These are phyloP conservation scores for Pseudomyrmex flavicornis DNA, from an alignment of 1,140 invertebrate species.

Conservation along the genomic window DNA sequence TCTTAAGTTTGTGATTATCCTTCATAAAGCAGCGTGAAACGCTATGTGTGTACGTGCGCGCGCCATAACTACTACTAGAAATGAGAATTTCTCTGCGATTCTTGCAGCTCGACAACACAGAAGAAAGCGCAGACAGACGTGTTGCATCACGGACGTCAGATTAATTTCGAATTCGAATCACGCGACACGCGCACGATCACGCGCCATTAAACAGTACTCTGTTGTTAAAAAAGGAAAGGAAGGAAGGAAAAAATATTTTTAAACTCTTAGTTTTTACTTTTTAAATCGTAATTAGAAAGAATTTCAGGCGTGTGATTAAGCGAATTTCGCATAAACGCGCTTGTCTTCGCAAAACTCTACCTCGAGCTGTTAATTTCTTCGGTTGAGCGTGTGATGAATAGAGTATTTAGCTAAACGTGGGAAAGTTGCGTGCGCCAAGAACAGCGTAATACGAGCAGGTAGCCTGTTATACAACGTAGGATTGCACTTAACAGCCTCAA, in stretches of 20 bases:
- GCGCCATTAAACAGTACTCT: slow-evolving; percentile 38
- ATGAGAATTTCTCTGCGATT: slow-evolving; percentile 23
- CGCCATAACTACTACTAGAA: neutral
- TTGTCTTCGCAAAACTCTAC: neutral
- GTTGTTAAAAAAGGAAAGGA: neutral
- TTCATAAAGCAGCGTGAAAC: slow-evolving; percentile 7
- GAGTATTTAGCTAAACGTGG: slow-evolving; percentile 43
- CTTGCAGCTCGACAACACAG: neutral
- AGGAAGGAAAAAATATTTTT: slow-evolving; percentile 12
- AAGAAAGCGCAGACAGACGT: slow-evolving; percentile 13
- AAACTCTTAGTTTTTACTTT: no score
- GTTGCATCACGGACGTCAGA: slow-evolving; percentile 31
- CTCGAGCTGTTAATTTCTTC: slow-evolving; percentile 10
- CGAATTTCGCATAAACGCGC: neutral
- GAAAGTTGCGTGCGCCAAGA: slow-evolving; percentile 50
- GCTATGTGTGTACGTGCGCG: neutral
- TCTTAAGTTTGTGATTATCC: slow-evolving; percentile 16
- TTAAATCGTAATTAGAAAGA: no score
- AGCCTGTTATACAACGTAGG: slow-evolving; percentile 54
- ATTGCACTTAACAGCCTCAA: slow-evolving; percentile 62
- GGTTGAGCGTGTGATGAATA: slow-evolving; percentile 2
- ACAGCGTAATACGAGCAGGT: slow-evolving; percentile 33
- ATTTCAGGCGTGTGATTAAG: neutral
- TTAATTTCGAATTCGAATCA: slow-evolving; percentile 70
- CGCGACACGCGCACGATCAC: slow-evolving; percentile 40